Base-by-base conservation (phyloP, 2,888 invertebrate genomes). In the Cheilosia impressa region DNA sequence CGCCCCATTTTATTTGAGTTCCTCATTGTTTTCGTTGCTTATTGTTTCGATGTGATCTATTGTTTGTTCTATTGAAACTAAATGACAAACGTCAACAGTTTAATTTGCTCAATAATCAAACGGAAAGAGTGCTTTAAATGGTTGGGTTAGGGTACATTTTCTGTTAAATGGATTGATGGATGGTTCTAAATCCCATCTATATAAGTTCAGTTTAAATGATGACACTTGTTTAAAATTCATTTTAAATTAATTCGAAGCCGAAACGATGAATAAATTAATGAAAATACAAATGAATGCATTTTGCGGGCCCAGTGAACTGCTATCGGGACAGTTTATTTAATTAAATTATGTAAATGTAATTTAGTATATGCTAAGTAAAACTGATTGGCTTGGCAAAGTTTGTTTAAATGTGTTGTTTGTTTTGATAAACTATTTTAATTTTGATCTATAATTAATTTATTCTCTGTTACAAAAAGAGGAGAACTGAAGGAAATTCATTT, bases 321-420 rank as follows among this genome's bases (percentile, higher is more conserved):
- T 79, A 69, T 15, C 52, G 43, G 41, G 45, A 53, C 63, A 75
- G 83, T 73, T 80, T 75, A 65, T 80, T 84, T 84, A 84, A 84
- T 80, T 80, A 65, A 84, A 80, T 79, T 79, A 84, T 79, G 80
- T 60, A 69, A 84, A 84, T 83, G 68, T 65, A 73, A 79, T 79
- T 80, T 68, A 45, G 62, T 45, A 53, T 62, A 53, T 62, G 34
- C 78, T 78, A 60, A 73, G 57, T 72, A 73, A 68, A 71, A 55
- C 55, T 66, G 55, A 78, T 82, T 82, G 71, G 38, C 53, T 58
- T 66, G 53, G 22, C 58, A 43, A 31, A 53, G 57, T 53, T 66
- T 69, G 47, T 76, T 19, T 52, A 38, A 71, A 69, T 76, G 69
- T 65, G 58, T 47, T 82, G 66, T 62, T 72, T 82, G 53, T 47